phyloP scores from a whole-genome alignment of 2,113 vertebrate genomes.

The Tachuris rubrigastra region DNA sequence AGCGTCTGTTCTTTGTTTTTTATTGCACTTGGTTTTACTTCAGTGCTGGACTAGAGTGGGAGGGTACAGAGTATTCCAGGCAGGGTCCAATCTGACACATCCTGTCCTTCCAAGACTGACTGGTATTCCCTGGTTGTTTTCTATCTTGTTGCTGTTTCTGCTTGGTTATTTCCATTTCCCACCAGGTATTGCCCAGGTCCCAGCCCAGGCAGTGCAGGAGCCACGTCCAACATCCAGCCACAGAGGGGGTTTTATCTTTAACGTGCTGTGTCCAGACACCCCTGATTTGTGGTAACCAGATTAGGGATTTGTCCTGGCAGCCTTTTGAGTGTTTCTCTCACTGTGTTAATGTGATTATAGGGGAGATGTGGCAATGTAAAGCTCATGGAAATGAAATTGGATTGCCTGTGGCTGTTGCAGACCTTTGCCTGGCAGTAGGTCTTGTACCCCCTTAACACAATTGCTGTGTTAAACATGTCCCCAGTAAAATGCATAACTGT shows the following conservation, averaged over 20 bases:
- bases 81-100: background rate
- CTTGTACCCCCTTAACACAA: constrained; percentile 27
- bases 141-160: background rate
- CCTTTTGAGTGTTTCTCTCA: background rate
- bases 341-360: constrained; percentile 27
- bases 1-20: background rate
- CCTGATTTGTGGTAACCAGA: constrained; percentile 42
- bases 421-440: constrained; percentile 56
- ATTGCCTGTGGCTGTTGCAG: constrained; percentile 49
- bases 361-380: background rate
- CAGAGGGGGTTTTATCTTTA: background rate
- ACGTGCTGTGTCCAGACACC: background rate
- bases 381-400: background rate
- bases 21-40: background rate
- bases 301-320: constrained; percentile 34
- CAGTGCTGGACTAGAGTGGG: background rate
- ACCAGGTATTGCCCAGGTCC: background rate
- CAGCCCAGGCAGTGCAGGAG: background rate
- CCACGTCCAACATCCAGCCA: background rate
- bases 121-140: background rate
- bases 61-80: background rate
- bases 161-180: background rate
- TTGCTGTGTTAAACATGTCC: constrained; percentile 45
- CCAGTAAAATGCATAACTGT: constrained; percentile 43
- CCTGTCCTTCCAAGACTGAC: background rate